These are phyloP conservation scores for Dasyornis broadbenti DNA, from an alignment of 2,113 vertebrate genomes.

Conservation along the genomic window DNA sequence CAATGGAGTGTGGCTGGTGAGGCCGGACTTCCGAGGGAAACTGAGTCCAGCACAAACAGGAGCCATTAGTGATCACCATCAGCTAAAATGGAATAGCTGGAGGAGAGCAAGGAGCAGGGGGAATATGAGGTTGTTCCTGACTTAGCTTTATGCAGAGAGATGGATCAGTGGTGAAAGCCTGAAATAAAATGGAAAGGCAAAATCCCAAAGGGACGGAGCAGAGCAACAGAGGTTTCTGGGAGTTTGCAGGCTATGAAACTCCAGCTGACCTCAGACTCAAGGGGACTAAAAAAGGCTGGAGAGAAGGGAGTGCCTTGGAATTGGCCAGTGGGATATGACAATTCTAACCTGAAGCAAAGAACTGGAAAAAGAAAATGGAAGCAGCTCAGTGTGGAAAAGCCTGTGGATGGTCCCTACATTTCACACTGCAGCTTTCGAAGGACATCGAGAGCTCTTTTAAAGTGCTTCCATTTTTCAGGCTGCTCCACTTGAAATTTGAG, in stretches of 20 bases:
- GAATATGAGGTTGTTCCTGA: background rate
- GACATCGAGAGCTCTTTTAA: background rate
- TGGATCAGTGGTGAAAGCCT: background rate
- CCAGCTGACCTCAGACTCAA: background rate
- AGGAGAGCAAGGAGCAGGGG: background rate
- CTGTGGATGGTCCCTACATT: background rate
- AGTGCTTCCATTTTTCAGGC: background rate
- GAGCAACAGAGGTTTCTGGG: background rate
- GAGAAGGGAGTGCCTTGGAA: background rate
- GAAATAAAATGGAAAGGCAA: background rate
- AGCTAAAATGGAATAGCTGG: background rate
- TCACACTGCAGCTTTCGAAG: background rate
- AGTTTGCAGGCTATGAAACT: background rate
- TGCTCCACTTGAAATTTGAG: background rate
- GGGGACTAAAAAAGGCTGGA: background rate
- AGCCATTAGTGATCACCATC: background rate
- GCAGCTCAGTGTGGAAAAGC: background rate
- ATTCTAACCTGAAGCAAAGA: background rate
- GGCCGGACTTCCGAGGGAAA: background rate
- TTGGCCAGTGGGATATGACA: background rate
- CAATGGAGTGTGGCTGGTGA: background rate
- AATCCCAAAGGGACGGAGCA: background rate
- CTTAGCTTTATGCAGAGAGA: background rate
- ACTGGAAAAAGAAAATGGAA: background rate
- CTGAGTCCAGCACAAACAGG: background rate